Conservation (phyloP, 2,113 vertebrate genomes). For the Sorex araneus region DNA sequence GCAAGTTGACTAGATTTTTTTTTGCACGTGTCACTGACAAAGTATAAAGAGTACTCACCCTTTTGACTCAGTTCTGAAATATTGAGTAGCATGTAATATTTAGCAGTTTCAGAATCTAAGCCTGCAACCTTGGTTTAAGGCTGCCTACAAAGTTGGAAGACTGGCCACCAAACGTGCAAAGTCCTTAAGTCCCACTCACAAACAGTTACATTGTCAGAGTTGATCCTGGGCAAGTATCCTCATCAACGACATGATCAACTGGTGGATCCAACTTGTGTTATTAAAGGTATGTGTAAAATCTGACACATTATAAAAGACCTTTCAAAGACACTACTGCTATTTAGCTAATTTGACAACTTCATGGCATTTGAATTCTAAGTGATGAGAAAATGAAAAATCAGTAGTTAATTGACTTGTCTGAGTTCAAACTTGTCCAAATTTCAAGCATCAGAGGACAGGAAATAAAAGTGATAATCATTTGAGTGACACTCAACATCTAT, state of each 20-base stretch:
- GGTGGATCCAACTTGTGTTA: background rate
- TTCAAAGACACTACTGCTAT: background rate
- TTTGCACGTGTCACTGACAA: background rate
- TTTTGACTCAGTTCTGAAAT: background rate
- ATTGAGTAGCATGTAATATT: background rate
- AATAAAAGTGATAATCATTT: background rate
- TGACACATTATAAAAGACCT: background rate
- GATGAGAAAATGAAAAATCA: background rate
- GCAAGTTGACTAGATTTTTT: background rate
- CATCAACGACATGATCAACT: background rate
- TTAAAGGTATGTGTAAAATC: background rate
- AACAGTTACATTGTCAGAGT: background rate
- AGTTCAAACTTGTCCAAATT: background rate
- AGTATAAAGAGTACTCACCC: background rate
- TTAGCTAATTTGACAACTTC: background rate
- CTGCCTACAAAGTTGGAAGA: fast-evolving
- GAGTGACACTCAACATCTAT: too few relatives aligned
- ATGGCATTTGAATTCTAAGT: background rate
- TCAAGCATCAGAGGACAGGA: background rate
- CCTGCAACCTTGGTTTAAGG: background rate
- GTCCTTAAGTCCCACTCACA: fast-evolving
- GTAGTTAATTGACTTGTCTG: background rate
- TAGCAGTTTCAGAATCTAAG: background rate
- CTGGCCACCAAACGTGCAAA: fast-evolving
- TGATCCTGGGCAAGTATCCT: background rate